Evolutionary conservation across 1,140 invertebrate species (phyloP).

Genomic region (Drosophila asahinai): DNA sequence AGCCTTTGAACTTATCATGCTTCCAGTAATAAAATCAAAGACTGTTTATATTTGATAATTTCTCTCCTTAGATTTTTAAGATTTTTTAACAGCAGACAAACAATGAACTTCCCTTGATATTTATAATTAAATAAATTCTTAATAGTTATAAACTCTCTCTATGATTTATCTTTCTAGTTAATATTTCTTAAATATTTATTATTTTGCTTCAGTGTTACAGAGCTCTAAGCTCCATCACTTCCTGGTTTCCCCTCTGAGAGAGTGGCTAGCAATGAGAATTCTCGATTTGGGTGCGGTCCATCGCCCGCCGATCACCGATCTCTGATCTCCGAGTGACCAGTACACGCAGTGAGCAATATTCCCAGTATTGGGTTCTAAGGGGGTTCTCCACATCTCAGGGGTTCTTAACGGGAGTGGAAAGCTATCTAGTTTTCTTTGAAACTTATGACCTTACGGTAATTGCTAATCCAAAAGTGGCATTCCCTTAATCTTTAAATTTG

Average conservation of each 20-base stretch:
- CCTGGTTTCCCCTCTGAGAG: conserved; percentile 45
- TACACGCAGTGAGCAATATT: background rate
- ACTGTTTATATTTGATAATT: no score
- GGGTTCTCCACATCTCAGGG: conserved; percentile 5
- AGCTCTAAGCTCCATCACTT: conserved; percentile 32
- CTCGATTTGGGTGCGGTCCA: conserved; percentile 56
- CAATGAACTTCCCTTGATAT: no score
- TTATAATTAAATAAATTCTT: no score
- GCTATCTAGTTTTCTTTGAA: conserved; percentile 27
- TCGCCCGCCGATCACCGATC: conserved; percentile 15
- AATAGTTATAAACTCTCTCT: background rate
- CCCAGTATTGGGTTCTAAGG: background rate
- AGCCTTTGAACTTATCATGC: no score
- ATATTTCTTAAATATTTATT: background rate
- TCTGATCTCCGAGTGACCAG: conserved; percentile 3
- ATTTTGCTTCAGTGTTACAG: background rate
- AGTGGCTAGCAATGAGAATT: conserved; percentile 45
- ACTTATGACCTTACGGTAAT: conserved; percentile 10
- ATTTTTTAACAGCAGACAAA: no score
- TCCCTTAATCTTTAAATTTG: no score
- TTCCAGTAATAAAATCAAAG: no score
- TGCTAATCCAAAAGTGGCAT: background rate
- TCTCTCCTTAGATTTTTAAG: no score
- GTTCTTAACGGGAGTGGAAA: conserved; percentile 10
- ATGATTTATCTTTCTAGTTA: background rate